These are phyloP conservation scores for Myotis myotis DNA, from an alignment of 2,797 vertebrate genomes.

Conservation along the genomic window DNA sequence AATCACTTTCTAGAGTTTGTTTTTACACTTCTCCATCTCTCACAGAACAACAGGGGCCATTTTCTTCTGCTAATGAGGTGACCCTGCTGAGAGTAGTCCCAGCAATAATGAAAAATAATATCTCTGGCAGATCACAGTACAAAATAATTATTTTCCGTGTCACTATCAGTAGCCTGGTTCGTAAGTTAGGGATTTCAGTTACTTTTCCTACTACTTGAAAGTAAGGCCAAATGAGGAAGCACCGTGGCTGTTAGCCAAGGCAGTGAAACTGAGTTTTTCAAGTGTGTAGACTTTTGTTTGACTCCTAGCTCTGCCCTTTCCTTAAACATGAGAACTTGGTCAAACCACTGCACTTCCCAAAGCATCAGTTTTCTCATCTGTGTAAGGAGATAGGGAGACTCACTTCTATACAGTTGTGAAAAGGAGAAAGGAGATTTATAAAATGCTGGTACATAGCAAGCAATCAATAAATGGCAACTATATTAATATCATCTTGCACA, in stretches of 20 bases:
- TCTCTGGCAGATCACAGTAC: conserved; percentile 50
- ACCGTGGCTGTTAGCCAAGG: not conserved
- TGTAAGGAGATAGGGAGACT: not conserved
- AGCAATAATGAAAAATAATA: conserved; percentile 78
- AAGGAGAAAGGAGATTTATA: not conserved
- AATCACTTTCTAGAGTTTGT: conserved; percentile 34
- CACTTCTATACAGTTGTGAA: not conserved
- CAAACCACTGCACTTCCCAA: not conserved
- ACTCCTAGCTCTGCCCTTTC: not conserved
- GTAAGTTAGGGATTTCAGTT: conserved; percentile 37
- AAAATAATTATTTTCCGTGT: conserved; percentile 57
- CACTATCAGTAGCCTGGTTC: not conserved
- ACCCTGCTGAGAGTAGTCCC: conserved; percentile 77
- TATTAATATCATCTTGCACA: not conserved
- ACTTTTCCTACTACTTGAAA: conserved; percentile 42
- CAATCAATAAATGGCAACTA: not conserved
- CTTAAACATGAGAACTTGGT: not conserved
- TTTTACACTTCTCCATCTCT: conserved; percentile 64
- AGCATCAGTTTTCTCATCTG: not conserved
- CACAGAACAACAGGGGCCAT: conserved; percentile 61
- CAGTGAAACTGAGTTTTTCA: not conserved
- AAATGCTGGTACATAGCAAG: not conserved
- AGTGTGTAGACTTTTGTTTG: not conserved
- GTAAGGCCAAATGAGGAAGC: not conserved
- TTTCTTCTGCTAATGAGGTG: conserved; percentile 78